These are phyloP conservation scores for Acanthosepion esculentum DNA, from an alignment of 2,888 invertebrate genomes.

Conservation along the genomic window DNA sequence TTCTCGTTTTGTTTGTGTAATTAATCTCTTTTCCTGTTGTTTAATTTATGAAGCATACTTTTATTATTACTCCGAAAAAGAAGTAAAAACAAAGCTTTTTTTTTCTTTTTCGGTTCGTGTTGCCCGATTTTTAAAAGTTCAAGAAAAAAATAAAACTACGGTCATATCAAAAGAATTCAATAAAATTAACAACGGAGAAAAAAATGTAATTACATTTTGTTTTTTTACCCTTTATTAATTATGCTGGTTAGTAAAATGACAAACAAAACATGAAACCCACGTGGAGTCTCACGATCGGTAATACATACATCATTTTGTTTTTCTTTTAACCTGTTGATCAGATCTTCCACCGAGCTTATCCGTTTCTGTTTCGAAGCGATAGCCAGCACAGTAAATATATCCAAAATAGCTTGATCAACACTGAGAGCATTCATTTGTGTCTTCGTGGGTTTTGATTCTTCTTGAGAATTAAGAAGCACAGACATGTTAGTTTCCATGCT, in stretches of 20 bases:
- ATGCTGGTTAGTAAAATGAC: background rate
- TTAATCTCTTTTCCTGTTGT: too few species aligned
- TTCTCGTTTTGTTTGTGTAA: too few species aligned
- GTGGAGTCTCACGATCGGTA: background rate
- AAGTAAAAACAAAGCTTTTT: too few species aligned
- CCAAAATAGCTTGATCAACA: conserved; percentile 55
- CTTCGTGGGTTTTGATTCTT: background rate
- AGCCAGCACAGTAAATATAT: conserved; percentile 59
- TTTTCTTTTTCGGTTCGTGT: too few species aligned
- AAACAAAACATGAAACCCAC: background rate
- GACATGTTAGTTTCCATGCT: background rate
- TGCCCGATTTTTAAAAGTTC: too few species aligned
- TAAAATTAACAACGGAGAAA: background rate
- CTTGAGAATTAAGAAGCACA: background rate
- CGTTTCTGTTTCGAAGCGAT: conserved; percentile 60
- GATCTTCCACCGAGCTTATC: conserved; percentile 52
- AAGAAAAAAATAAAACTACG: too few species aligned
- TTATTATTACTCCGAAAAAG: too few species aligned
- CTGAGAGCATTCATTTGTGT: background rate
- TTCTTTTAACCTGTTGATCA: conserved; percentile 52
- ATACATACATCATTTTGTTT: conserved; percentile 36
- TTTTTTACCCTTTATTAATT: background rate
- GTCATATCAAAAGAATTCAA: background rate
- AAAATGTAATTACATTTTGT: background rate
- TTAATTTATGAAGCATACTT: too few species aligned